Base-by-base conservation (phyloP, 2,888 invertebrate genomes). In the Andrena dorsata region DNA sequence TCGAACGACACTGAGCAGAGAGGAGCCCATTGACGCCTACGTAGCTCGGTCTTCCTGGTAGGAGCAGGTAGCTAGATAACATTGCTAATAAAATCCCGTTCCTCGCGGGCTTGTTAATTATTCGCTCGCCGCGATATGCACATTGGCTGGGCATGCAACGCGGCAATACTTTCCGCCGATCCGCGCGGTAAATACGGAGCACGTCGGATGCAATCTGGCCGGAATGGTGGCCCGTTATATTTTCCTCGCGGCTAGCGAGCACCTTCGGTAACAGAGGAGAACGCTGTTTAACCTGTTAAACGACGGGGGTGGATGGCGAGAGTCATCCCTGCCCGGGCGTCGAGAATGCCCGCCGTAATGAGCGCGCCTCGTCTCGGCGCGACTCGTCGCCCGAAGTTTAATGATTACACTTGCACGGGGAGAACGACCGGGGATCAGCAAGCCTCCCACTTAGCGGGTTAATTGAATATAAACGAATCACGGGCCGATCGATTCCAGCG, bases 61-160 rank as follows among this genome's bases (percentile, higher is more conserved):
- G 26, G 47, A 35, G 41, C 71, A 10, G 49, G 35, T 82, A 82
- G 82, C 82, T 82, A 68, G 82, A 82, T 82, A 68, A 66, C 68
- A 41, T 0, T 49, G 28, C 73, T 66, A 35, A 73, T 80, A 35
- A 80, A 80, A 80, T 80, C 64, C 74, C 81, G 72, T 49, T 68
- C 64, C 74, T 26, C 58, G 49, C 53, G 61, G 8, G 76, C 53
- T 56, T 56, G 70, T 76, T 82, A 82, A 82, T 82, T 81, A 63
- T 23, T 32, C 75, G 53, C 56, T 41, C 30, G 47, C 26, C 73
- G 73, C 68, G 80, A 65, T 74, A 80, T 58, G 68, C 63, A 73
- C 73, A 74, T 81, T 60, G 51, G 41, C 26, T 20, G 49, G 16
- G 64, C 81, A 32, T 64, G 81, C 81, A 69, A 81, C 58, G 35